These are phyloP conservation scores for Nibea coibor DNA, from an alignment of 2,113 vertebrate species.

Conservation along the genomic window DNA sequence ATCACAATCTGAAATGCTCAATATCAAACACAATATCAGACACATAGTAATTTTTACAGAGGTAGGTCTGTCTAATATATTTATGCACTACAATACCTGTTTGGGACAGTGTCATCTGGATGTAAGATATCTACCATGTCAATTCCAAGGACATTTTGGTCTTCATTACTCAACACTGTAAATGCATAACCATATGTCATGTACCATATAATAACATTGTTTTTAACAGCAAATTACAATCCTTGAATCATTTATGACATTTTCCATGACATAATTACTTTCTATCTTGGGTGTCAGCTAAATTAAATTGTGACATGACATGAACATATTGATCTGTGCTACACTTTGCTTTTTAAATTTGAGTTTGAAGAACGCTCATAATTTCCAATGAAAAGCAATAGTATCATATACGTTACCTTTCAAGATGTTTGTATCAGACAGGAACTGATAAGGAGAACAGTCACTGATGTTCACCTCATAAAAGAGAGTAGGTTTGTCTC, in stretches of 20 bases:
- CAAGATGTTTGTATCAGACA: constrained; percentile 52
- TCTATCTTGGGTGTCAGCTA: neutral
- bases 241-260: neutral
- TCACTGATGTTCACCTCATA: constrained; percentile 51
- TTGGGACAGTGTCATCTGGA: neutral
- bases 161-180: constrained; percentile 34
- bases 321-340: too few species aligned
- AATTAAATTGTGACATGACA: neutral
- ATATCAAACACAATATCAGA: too few species aligned
- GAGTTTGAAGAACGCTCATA: too few species aligned
- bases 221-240: neutral
- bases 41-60: neutral
- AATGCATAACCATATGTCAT: neutral
- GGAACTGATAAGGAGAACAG: constrained; percentile 42
- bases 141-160: constrained; percentile 64
- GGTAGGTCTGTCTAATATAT: neutral
- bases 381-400: too few species aligned
- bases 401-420: constrained; percentile 50
- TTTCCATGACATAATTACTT: neutral
- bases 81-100: constrained; percentile 9
- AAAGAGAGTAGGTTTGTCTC: constrained; percentile 64
- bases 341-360: too few species aligned
- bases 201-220: neutral
- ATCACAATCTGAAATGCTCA: too few species aligned
- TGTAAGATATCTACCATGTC: constrained; percentile 64